These are phyloP conservation scores for Sternarchorhynchus goeldii DNA, from an alignment of 2,797 vertebrate species.

Conservation along the genomic window DNA sequence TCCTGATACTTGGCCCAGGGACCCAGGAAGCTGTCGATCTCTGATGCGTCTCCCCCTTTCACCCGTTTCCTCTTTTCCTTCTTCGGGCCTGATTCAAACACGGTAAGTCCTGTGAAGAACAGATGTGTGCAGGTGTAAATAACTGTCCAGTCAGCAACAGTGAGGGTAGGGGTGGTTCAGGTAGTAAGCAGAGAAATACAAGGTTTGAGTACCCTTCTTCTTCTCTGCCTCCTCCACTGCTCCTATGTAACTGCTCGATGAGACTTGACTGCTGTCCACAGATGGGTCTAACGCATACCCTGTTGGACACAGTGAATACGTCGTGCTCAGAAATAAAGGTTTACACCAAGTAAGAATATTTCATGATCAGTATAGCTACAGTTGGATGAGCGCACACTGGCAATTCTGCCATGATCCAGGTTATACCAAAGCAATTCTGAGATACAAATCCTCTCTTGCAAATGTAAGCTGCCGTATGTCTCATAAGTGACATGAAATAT, in stretches of 20 bases:
- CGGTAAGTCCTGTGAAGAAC: conserved; percentile 83
- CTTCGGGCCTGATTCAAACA: conserved; percentile 90
- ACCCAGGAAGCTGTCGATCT: conserved; percentile 93
- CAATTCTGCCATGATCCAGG: no score
- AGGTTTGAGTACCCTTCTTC: conserved; percentile 86
- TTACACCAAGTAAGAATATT: neutral
- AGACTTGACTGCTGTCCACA: conserved; percentile 82
- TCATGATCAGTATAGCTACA: neutral
- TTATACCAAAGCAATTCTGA: no score
- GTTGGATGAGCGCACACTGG: no score
- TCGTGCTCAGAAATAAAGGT: no score
- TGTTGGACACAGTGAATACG: conserved; percentile 60
- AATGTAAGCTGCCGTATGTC: no score
- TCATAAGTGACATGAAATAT: no score
- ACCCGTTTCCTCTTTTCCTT: conserved; percentile 96
- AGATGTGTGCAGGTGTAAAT: neutral
- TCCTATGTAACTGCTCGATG: conserved; percentile 85
- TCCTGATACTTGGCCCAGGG: conserved; percentile 97
- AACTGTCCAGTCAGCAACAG: neutral
- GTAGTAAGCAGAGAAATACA: neutral
- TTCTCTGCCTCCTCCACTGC: conserved; percentile 97
- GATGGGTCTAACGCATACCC: conserved; percentile 98
- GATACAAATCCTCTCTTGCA: no score
- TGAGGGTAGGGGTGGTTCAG: no score
- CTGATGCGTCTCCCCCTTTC: conserved; percentile 91